Percentiles rank a stretch among this genome's conserved stretches.
Evolutionary conservation across 2,113 vertebrate genomes (phyloP).

Genomic region (Gracilinanus agilis): DNA sequence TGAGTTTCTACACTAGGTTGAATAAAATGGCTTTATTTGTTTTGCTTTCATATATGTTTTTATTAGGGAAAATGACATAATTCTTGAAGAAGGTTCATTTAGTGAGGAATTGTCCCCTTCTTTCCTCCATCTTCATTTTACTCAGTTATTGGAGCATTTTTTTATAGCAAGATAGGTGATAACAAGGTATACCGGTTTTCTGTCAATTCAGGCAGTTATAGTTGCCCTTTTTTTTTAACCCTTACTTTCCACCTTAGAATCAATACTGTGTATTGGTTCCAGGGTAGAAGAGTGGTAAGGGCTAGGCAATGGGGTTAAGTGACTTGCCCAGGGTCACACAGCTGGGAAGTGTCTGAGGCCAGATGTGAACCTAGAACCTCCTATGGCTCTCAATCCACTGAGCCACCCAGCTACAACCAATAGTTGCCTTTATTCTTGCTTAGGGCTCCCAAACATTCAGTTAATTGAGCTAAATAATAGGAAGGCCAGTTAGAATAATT

Average conservation of each 20-base stretch:
- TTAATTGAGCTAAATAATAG: neutral
- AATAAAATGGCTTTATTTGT: neutral
- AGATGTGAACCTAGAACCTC: too few relatives aligned
- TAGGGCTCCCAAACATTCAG: conserved; percentile 23
- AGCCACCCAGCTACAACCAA: neutral
- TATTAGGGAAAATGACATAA: neutral
- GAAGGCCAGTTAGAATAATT: conserved; percentile 35
- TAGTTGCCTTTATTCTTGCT: neutral
- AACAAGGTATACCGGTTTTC: neutral
- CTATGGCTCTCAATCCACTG: too few relatives aligned
- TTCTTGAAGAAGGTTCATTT: neutral
- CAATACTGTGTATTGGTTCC: too few relatives aligned
- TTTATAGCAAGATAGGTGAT: neutral
- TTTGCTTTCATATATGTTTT: conserved; percentile 10
- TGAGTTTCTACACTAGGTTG: conserved; percentile 16
- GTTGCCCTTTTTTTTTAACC: neutral
- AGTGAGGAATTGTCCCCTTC: neutral
- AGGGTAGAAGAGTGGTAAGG: too few relatives aligned
- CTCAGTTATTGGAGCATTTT: neutral
- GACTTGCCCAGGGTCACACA: too few relatives aligned
- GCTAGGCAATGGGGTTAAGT: too few relatives aligned
- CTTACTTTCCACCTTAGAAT: too few relatives aligned
- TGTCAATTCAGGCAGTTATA: neutral
- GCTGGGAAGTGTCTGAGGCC: too few relatives aligned
- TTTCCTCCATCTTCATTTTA: neutral